Percentiles rank a stretch among this genome's conserved stretches.
Conservation (phyloP, 2,113 vertebrate genomes). For the Tetrao urogallus region DNA sequence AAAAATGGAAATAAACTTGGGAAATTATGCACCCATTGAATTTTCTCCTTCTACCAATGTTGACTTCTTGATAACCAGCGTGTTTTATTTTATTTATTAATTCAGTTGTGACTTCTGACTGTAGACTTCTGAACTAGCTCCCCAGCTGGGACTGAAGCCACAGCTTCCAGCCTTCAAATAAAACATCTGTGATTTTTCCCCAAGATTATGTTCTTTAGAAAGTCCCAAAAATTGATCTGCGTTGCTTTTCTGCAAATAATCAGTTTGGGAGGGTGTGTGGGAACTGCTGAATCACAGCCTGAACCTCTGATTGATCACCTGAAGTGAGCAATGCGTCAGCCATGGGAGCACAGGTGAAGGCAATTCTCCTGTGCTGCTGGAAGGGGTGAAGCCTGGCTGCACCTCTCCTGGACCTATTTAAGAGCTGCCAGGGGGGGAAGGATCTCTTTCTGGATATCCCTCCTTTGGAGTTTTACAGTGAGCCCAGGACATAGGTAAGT, state of each 20-base stretch:
- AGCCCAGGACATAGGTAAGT: too few species aligned
- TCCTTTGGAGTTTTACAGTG: too few species aligned
- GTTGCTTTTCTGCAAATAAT: neutral
- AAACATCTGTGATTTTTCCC: constrained; percentile 46
- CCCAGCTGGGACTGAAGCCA: constrained; percentile 50
- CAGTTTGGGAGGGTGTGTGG: neutral
- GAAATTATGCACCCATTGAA: constrained; percentile 50
- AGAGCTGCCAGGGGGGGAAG: too few species aligned
- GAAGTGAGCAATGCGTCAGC: too few species aligned
- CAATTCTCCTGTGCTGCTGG: too few species aligned
- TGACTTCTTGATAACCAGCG: constrained; percentile 46
- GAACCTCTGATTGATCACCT: too few species aligned
- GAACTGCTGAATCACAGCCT: too few species aligned
- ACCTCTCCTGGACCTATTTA: too few species aligned
- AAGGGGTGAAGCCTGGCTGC: too few species aligned
- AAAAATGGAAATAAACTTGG: constrained; percentile 71
- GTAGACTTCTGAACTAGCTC: constrained; percentile 53
- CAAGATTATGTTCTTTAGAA: constrained; percentile 14
- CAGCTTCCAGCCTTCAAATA: constrained; percentile 46
- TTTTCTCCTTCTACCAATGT: constrained; percentile 11
- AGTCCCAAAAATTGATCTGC: constrained; percentile 21
- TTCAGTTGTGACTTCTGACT: constrained; percentile 57
- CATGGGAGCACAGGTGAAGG: too few species aligned
- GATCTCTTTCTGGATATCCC: too few species aligned
- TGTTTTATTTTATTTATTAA: constrained; percentile 50